These are phyloP conservation scores for Morone saxatilis DNA, from an alignment of 2,113 vertebrate genomes.

Conservation along the genomic window DNA sequence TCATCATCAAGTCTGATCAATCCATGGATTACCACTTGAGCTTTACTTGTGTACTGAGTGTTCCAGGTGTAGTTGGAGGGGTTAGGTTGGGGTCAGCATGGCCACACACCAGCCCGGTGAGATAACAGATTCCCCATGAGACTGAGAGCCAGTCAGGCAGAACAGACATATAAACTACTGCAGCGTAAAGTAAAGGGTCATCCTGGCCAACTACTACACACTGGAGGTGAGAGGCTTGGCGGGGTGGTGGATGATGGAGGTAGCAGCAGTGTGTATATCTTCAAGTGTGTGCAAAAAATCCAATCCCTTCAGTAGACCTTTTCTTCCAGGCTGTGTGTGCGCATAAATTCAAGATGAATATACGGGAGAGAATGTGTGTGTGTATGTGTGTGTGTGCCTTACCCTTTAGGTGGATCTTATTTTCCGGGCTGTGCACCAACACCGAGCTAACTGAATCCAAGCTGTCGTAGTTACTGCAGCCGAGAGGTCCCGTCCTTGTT, in stretches of 20 bases:
- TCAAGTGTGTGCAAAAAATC: conserved; percentile 15
- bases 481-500: conserved; percentile 96
- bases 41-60: conserved; percentile 7
- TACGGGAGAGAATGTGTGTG: not conserved
- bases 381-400: conserved; percentile 64
- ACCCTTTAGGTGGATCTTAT: conserved; percentile 98
- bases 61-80: conserved; percentile 24
- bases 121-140: conserved; percentile 72
- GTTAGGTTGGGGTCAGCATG: conserved; percentile 51
- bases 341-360: conserved; percentile 18
- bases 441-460: conserved; percentile 98
- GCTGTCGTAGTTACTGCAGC: conserved; percentile 99
- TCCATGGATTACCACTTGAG: not conserved
- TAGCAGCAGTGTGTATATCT: not conserved
- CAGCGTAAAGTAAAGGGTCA: conserved; percentile 75
- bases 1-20: not conserved
- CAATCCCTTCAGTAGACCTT: conserved; percentile 34
- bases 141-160: conserved; percentile 53
- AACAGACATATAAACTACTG: conserved; percentile 75
- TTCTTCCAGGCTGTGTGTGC: conserved; percentile 19
- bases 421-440: conserved; percentile 97
- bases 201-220: conserved; percentile 57
- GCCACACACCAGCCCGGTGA: conserved; percentile 60
- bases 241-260: conserved; percentile 36
- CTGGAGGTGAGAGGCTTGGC: conserved; percentile 55